Evolutionary conservation across 2,797 vertebrate genomes (phyloP).

Genomic region (Platalea minor): DNA sequence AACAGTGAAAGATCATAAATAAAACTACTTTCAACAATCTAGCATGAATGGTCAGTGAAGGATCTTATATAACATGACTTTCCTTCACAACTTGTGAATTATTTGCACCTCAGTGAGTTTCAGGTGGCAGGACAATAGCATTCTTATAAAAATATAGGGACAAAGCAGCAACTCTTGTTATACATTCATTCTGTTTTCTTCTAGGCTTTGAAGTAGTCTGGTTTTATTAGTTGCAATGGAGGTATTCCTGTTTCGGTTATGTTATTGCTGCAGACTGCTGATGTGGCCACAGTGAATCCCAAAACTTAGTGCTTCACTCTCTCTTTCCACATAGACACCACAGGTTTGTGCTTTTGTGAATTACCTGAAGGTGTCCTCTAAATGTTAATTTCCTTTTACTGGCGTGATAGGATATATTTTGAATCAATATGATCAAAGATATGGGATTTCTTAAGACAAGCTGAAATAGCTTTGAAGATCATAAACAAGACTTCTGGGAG

Average conservation of each 20-base stretch:
- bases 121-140: neutral
- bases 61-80: neutral
- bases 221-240: neutral
- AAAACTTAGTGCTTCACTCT: neutral
- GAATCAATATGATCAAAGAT: slow-evolving; percentile 23
- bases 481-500: neutral
- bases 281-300: neutral
- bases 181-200: neutral
- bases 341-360: neutral
- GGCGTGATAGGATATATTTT: neutral
- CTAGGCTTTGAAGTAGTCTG: neutral
- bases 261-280: neutral
- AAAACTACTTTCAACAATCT: neutral
- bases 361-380: neutral
- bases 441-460: neutral
- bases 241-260: neutral
- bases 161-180: neutral
- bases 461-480: slow-evolving; percentile 6
- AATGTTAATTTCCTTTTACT: neutral
- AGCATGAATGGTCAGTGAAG: neutral
- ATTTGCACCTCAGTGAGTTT: neutral
- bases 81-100: neutral
- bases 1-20: neutral
- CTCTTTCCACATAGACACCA: neutral
- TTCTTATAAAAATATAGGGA: neutral